Conservation (phyloP, 1,140 invertebrate species). For the Mercenaria mercenaria region DNA sequence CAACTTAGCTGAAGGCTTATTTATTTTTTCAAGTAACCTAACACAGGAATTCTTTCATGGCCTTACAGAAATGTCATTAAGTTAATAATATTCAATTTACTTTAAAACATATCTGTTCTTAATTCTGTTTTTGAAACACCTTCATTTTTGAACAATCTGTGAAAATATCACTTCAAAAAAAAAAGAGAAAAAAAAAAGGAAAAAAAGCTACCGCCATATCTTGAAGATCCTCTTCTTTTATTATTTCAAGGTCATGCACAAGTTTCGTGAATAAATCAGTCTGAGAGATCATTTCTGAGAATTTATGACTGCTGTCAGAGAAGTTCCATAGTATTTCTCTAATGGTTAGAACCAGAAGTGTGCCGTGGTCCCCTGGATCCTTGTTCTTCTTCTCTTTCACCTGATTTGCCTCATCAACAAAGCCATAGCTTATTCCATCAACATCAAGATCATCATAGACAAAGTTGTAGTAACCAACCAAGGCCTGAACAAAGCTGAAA, state of each 20-base stretch:
- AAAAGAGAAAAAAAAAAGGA: too few relatives aligned
- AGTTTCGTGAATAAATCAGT: conserved; percentile 29
- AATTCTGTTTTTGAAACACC: too few relatives aligned
- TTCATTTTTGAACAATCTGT: too few relatives aligned
- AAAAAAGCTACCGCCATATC: conserved; percentile 2
- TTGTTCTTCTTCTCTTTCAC: background rate
- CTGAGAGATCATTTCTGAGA: conserved; percentile 20
- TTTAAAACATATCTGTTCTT: too few relatives aligned
- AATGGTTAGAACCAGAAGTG: conserved; percentile 10
- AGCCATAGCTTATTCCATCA: conserved; percentile 29
- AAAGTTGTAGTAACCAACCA: conserved; percentile 44
- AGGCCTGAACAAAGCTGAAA: conserved; percentile 29
- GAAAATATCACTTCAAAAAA: too few relatives aligned
- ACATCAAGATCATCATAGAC: conserved; percentile 43
- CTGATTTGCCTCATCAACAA: conserved; percentile 27
- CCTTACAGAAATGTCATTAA: too few relatives aligned
- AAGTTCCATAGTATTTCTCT: conserved; percentile 60
- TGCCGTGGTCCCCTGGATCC: background rate
- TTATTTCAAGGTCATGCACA: conserved; percentile 33
- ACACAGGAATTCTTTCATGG: too few relatives aligned
- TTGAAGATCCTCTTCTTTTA: conserved; percentile 41
- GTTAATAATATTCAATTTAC: too few relatives aligned
- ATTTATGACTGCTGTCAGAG: conserved; percentile 44
- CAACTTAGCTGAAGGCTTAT: too few relatives aligned
- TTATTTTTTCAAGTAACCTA: too few relatives aligned